phyloP scores from a whole-genome alignment of 2,113 vertebrate species.

The Podilymbus podiceps region DNA sequence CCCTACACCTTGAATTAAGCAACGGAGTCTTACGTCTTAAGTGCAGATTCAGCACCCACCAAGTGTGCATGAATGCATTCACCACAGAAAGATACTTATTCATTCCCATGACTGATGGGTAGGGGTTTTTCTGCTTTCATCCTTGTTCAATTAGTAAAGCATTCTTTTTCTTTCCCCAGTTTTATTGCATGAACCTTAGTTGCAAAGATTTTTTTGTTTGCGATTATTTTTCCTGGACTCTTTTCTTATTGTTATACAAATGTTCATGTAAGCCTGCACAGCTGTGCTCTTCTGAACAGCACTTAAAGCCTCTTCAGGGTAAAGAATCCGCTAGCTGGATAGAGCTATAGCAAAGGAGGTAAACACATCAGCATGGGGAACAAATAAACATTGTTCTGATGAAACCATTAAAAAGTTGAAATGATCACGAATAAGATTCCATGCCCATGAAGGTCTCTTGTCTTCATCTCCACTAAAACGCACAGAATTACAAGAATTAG shows the following conservation, averaged over 20 bases:
- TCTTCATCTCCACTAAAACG: not conserved
- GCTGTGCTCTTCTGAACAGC: not conserved
- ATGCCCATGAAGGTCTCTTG: not conserved
- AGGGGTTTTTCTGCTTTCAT: not conserved
- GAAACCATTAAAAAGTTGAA: not conserved
- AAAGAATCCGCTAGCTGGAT: not conserved
- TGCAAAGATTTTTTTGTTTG: not conserved
- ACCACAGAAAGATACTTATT: not conserved
- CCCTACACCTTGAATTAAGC: not conserved
- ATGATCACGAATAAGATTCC: accelerated
- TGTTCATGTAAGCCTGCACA: not conserved
- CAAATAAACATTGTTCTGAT: not conserved
- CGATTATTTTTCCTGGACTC: not conserved
- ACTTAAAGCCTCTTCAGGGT: not conserved
- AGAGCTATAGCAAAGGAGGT: not conserved
- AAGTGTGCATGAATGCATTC: not conserved
- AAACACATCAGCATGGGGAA: not conserved
- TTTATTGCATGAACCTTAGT: not conserved
- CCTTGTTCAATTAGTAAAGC: not conserved
- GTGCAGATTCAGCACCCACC: not conserved
- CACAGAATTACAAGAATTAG: not conserved
- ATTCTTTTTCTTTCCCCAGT: not conserved
- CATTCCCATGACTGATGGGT: not conserved
- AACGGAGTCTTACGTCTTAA: not conserved
- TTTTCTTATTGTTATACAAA: not conserved